Evolutionary conservation across 2,797 vertebrate species (phyloP).

Genomic region (Masticophis lateralis): DNA sequence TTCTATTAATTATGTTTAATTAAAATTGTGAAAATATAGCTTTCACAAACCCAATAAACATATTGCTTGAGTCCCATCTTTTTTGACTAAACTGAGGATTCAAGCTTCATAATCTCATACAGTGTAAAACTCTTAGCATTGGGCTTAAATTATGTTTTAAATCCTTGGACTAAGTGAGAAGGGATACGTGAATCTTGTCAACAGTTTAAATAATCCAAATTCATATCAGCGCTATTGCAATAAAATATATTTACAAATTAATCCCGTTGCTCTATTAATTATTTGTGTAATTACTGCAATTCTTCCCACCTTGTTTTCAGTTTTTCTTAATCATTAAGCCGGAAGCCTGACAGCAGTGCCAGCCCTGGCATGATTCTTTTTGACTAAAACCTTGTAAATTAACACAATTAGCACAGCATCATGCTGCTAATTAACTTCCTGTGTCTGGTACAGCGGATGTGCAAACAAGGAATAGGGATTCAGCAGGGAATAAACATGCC

Average conservation of each 20-base stretch:
- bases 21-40: constrained; percentile 39
- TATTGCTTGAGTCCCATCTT: constrained; percentile 53
- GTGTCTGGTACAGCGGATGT: constrained; percentile 86
- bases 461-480: constrained; percentile 84
- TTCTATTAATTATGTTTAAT: constrained; percentile 50
- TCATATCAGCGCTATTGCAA: constrained; percentile 72
- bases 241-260: constrained; percentile 81
- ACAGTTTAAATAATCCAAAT: constrained; percentile 62
- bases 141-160: constrained; percentile 49
- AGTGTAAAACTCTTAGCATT: constrained; percentile 42
- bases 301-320: constrained; percentile 84
- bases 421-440: constrained; percentile 95
- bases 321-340: constrained; percentile 90
- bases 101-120: constrained; percentile 1
- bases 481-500: constrained; percentile 83
- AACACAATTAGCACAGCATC: constrained; percentile 99
- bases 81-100: constrained; percentile 28
- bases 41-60: constrained; percentile 47
- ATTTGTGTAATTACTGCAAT: constrained; percentile 83
- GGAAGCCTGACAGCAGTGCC: constrained; percentile 87
- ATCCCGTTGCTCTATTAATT: constrained; percentile 81
- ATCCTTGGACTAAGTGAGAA: constrained; percentile 63
- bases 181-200: constrained; percentile 39
- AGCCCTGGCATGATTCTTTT: constrained; percentile 90
- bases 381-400: constrained; percentile 99